Conservation (phyloP, 2,888 invertebrate species). For the Masnerella sp. region DNA sequence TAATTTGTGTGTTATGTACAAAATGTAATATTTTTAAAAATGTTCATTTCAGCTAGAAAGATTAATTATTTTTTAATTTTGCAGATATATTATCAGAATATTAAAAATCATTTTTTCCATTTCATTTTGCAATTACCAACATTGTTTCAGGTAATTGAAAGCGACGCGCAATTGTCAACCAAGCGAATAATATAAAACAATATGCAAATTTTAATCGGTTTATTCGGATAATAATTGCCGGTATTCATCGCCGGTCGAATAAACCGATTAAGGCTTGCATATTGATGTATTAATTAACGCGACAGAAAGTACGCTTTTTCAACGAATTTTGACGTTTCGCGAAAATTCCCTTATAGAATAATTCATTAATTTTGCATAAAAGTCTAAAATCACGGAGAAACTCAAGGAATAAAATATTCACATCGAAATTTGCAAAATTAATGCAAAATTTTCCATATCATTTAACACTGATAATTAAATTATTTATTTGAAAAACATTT, state of each 20-base stretch:
- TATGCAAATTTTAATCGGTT: conserved; percentile 32
- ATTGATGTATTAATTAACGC: conserved; percentile 16
- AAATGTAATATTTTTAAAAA: too few relatives aligned
- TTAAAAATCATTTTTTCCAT: conserved; percentile 9
- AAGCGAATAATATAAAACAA: conserved; percentile 22
- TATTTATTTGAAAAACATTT: too few relatives aligned
- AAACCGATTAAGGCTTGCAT: conserved; percentile 21
- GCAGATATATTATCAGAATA: conserved; percentile 2
- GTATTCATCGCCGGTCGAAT: conserved; percentile 7
- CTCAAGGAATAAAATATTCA: too few relatives aligned
- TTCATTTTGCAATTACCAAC: conserved; percentile 3
- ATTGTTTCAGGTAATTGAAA: conserved; percentile 26
- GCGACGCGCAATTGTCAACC: conserved; percentile 14
- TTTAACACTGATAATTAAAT: too few relatives aligned
- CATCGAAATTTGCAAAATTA: too few relatives aligned
- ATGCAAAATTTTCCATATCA: too few relatives aligned
- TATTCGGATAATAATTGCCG: conserved; percentile 19
- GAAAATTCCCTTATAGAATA: too few relatives aligned
- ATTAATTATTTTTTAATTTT: conserved; percentile 5
- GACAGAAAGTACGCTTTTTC: background rate
- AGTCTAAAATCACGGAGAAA: too few relatives aligned
- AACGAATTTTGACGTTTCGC: background rate
- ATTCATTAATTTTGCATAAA: too few relatives aligned
- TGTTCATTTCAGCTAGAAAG: background rate
- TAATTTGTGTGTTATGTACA: too few relatives aligned